These are phyloP conservation scores for Leptodactylus fallax DNA, from an alignment of 2,797 vertebrate genomes.

Conservation along the genomic window DNA sequence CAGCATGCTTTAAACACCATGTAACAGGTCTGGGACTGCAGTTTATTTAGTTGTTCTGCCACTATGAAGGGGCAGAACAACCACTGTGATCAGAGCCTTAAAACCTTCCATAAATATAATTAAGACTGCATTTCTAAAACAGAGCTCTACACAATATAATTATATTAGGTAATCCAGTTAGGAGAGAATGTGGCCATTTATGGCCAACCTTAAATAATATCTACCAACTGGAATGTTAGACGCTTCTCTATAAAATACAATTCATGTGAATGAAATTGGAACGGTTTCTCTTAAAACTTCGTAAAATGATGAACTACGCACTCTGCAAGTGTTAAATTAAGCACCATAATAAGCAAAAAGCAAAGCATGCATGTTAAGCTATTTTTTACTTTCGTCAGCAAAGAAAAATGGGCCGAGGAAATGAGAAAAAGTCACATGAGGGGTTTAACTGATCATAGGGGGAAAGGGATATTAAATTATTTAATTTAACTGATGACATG, in stretches of 20 bases:
- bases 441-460: conserved; percentile 9
- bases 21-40: too few species aligned
- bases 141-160: too few species aligned
- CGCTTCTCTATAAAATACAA: not conserved
- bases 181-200: not conserved
- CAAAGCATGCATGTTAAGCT: conserved; percentile 9
- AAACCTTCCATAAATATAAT: too few species aligned
- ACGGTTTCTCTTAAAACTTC: not conserved
- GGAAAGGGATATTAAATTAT: conserved; percentile 8
- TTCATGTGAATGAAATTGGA: conserved; percentile 8
- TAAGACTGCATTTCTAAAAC: too few species aligned
- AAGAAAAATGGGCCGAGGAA: conserved; percentile 17
- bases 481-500: not conserved
- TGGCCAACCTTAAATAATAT: not conserved
- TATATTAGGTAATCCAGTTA: not conserved
- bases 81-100: too few species aligned
- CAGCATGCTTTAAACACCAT: too few species aligned
- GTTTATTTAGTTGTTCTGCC: too few species aligned
- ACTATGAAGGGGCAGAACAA: too few species aligned
- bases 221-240: not conserved
- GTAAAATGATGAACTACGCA: not conserved
- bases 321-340: not conserved
- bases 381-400: conserved; percentile 26
- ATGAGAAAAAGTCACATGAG: conserved; percentile 22
- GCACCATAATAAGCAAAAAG: conserved; percentile 3